Evolutionary conservation across 2,888 invertebrate species (phyloP), one percentile per base, ranked within the genome.

Genomic region (Allophyes oxyacanthae): DNA sequence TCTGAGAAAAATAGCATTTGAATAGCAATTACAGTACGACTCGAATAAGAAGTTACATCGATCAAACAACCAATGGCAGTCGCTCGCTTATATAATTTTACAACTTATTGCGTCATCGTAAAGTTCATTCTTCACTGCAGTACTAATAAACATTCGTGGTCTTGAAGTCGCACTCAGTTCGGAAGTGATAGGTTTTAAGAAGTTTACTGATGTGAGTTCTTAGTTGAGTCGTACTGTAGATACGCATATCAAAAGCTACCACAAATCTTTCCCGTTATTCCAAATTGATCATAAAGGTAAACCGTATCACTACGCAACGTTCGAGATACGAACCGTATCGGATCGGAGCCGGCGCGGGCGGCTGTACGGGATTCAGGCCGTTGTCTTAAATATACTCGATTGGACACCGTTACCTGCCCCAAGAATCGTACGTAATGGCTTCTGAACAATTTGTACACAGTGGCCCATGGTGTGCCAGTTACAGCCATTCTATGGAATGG

Each of bases 341-440:
- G 70, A 66, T 66, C 32, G 57, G 11, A 45, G 48, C 43, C 51
- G 37, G 56, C 49, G n/a, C n/a, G n/a, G 43, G 54, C 38, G 42
- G 7, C 7, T 46, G 44, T 64, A 66, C 65, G 65, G 65, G 64
- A 70, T 34, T 15, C 64, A 26, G 33, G 30, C 65, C 64, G 70
- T 66, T 66, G 69, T 65, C 56, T 69, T 65, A 65, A 68, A 63
- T 49, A 52, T 62, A 49, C 66, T 49, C 32, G 55, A 58, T 61
- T 55, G 37, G 13, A 7, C 33, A 61, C 41, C 53, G 58, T 59
- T 49, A 64, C 48, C 14, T 37, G 7, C 32, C 41, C 32, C 8
- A 30, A 61, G 53, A 59, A 33, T 30, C 33, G 11, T 10, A 59
- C 30, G 26, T 46, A 20, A 43, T 43, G 49, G 54, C 32, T 33